Evolutionary conservation across 2,888 invertebrate genomes (phyloP).

Genomic region (Thysanoteuthis rhombus): DNA sequence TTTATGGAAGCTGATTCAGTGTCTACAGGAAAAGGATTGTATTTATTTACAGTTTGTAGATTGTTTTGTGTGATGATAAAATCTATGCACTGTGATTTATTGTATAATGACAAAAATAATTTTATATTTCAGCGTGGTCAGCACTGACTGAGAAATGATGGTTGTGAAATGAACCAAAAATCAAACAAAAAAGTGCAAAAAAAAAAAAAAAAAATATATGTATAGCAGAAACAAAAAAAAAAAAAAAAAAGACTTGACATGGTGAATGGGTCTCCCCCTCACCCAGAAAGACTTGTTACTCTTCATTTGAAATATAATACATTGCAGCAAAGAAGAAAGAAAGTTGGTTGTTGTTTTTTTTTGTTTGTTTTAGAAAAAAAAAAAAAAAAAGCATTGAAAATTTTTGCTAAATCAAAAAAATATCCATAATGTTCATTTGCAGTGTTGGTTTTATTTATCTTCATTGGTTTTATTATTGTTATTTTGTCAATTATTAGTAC

Average conservation of each 20-base stretch:
- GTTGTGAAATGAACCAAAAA: background rate
- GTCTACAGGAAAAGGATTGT: too few species aligned
- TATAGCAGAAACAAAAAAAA: background rate
- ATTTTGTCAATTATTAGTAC: background rate
- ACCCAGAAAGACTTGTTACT: background rate
- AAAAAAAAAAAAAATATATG: background rate
- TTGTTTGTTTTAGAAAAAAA: too few species aligned
- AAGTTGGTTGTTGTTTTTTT: too few species aligned
- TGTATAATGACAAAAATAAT: background rate
- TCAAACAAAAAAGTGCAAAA: background rate
- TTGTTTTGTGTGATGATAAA: background rate
- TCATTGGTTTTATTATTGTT: background rate
- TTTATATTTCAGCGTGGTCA: constrained; percentile 27
- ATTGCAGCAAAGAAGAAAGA: background rate
- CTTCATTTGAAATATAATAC: background rate
- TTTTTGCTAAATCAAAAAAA: too few species aligned
- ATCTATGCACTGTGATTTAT: background rate
- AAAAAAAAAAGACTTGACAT: background rate
- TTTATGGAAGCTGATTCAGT: too few species aligned
- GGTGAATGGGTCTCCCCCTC: background rate
- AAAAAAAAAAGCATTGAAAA: too few species aligned
- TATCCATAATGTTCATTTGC: background rate
- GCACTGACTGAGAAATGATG: constrained; percentile 22
- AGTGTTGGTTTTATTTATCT: background rate
- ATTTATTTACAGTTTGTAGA: background rate